Percentiles rank a stretch among this genome's conserved stretches.
Conservation (phyloP, 2,113 vertebrate species). For the Carassius gibelio region DNA sequence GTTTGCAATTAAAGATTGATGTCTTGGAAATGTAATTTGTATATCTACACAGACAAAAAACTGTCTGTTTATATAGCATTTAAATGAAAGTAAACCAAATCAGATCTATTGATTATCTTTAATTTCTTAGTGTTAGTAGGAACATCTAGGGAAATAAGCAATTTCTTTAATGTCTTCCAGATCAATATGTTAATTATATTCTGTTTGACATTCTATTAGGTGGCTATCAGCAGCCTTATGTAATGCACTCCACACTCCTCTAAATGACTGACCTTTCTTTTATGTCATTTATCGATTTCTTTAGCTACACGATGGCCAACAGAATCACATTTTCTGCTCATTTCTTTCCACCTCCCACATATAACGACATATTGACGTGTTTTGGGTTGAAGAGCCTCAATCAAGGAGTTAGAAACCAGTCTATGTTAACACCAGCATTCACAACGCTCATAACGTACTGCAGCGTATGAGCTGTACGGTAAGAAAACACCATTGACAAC, state of each 20-base stretch:
- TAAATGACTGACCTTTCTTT: slow-evolving; percentile 37
- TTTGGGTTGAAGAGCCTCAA: background rate
- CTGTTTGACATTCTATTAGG: slow-evolving; percentile 18
- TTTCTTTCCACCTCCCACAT: slow-evolving; percentile 2
- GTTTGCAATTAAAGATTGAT: background rate
- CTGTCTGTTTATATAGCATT: slow-evolving; percentile 6
- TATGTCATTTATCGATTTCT: slow-evolving; percentile 27
- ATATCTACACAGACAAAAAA: background rate
- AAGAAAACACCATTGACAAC: background rate
- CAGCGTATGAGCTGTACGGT: background rate
- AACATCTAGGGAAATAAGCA: slow-evolving; percentile 28
- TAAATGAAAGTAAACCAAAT: background rate
- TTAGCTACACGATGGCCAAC: background rate
- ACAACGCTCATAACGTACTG: background rate
- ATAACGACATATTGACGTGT: background rate
- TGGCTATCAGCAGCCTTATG: slow-evolving; percentile 21
- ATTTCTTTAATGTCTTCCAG: background rate
- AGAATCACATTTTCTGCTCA: slow-evolving; percentile 21
- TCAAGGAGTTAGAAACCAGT: background rate
- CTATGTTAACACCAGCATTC: background rate
- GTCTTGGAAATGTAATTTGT: slow-evolving; percentile 1
- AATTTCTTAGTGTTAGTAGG: slow-evolving; percentile 2
- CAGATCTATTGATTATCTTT: background rate
- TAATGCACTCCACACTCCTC: slow-evolving; percentile 36
- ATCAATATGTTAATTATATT: slow-evolving; percentile 43